phyloP scores from a whole-genome alignment of 2,888 invertebrate species.

The Mystacides longicornis region DNA sequence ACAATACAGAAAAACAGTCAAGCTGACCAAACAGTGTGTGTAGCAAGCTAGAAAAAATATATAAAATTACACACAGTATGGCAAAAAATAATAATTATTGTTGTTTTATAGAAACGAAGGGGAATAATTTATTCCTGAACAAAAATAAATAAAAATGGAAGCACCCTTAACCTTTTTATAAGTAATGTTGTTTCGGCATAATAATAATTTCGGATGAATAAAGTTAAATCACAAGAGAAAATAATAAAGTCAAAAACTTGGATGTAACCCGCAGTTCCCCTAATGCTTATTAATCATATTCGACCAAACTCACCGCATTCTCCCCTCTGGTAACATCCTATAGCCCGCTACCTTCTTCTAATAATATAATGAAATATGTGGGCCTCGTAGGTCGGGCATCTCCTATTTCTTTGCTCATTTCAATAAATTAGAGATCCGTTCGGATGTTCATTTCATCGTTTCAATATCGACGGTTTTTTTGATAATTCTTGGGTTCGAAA shows the following conservation, averaged over 20 bases:
- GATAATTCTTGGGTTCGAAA: too few species aligned
- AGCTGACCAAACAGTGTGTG: too few species aligned
- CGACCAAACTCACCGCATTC: background rate
- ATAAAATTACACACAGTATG: too few species aligned
- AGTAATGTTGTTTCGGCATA: background rate
- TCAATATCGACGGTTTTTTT: background rate
- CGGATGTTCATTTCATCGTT: conserved; percentile 3
- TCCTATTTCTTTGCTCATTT: conserved; percentile 9
- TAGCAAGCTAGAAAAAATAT: too few species aligned
- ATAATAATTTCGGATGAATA: background rate
- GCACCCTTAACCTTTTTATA: too few species aligned
- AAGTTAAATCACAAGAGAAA: conserved; percentile 1
- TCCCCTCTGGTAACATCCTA: background rate
- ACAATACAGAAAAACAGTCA: too few species aligned
- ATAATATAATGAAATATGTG: background rate
- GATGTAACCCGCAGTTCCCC: conserved; percentile 1
- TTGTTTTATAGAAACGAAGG: background rate
- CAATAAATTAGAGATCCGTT: conserved; percentile 18
- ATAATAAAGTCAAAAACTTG: conserved; percentile 1
- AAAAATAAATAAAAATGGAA: too few species aligned
- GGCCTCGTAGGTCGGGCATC: background rate
- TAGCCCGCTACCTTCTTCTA: background rate
- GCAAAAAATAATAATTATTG: too few species aligned
- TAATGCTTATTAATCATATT: conserved; percentile 1
- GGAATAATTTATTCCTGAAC: too few species aligned